A percentile compares a stretch with the other conserved stretches of the same genome.
phyloP scores from a whole-genome alignment of 2,797 vertebrate genomes.

The Agapornis canus region DNA sequence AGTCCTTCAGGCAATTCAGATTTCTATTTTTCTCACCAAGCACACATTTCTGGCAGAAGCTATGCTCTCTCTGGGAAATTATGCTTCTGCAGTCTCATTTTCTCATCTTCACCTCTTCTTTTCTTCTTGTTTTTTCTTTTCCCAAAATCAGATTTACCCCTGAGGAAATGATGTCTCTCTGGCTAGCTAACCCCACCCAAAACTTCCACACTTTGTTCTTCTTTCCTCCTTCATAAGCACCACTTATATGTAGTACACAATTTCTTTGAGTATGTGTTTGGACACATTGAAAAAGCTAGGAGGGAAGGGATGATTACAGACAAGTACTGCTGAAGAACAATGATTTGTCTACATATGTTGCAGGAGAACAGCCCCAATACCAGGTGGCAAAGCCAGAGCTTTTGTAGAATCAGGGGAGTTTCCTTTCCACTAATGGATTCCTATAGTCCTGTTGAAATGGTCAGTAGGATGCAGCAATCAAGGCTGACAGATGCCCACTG shows the following conservation, averaged over 20 bases:
- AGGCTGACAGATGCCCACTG: conserved; percentile 24
- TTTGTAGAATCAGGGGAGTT: background rate
- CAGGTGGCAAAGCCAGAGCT: background rate
- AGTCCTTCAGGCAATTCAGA: background rate
- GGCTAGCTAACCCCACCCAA: background rate
- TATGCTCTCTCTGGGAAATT: background rate
- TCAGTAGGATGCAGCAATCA: conserved; percentile 20
- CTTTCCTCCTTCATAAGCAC: background rate
- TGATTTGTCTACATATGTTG: background rate
- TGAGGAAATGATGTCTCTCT: background rate
- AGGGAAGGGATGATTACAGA: background rate
- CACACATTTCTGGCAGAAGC: background rate
- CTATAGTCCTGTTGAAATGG: conserved; percentile 3
- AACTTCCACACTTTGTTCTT: background rate
- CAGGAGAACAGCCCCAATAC: background rate
- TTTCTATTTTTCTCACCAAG: background rate
- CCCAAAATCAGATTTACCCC: background rate
- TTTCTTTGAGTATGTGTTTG: background rate
- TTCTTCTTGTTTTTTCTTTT: background rate
- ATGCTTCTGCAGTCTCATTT: background rate
- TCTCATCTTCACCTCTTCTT: background rate
- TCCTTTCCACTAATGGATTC: background rate
- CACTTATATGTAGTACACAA: background rate
- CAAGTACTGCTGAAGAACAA: background rate
- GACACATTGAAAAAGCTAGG: background rate